Conservation (phyloP, 92 coral and sea anemone genomes). For the Umimayanthus kanabou region DNA sequence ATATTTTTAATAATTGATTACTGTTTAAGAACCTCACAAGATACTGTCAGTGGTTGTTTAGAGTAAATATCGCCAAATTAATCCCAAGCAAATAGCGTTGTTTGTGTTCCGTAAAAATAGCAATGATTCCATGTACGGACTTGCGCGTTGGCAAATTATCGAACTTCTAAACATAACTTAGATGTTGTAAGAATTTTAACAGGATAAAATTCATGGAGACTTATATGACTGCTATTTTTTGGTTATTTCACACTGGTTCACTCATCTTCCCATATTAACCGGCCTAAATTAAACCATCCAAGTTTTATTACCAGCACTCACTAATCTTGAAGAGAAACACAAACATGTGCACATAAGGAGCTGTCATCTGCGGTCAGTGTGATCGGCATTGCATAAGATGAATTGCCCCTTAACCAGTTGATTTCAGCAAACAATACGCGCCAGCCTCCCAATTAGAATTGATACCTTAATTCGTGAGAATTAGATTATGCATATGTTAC, state of each 20-base stretch:
- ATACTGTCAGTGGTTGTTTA: conserved; percentile 23
- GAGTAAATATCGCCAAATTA: conserved; percentile 24
- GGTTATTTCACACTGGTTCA: not conserved
- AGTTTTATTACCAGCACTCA: conserved; percentile 7
- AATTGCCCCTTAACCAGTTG: conserved; percentile 58
- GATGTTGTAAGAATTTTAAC: not conserved
- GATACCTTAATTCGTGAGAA: conserved; percentile 41
- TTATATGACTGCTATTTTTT: not conserved
- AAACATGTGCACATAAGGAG: conserved; percentile 33
- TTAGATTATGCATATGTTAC: conserved; percentile 46
- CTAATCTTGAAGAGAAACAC: not conserved
- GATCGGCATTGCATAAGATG: conserved; percentile 39
- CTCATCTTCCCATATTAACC: not conserved
- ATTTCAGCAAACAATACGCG: conserved; percentile 58
- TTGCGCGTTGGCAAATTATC: conserved; percentile 17
- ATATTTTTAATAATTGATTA: conserved; percentile 7
- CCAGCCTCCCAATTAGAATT: conserved; percentile 63
- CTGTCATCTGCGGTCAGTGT: conserved; percentile 1
- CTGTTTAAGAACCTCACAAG: conserved; percentile 2
- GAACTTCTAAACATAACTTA: conserved; percentile 1
- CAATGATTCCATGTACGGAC: conserved; percentile 7
- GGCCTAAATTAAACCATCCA: conserved; percentile 21
- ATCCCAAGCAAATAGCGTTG: conserved; percentile 52
- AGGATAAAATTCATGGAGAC: conserved; percentile 1
- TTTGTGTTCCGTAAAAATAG: conserved; percentile 56